These are phyloP conservation scores for Valencia hispanica DNA, from an alignment of 2,797 vertebrate genomes.

Conservation along the genomic window DNA sequence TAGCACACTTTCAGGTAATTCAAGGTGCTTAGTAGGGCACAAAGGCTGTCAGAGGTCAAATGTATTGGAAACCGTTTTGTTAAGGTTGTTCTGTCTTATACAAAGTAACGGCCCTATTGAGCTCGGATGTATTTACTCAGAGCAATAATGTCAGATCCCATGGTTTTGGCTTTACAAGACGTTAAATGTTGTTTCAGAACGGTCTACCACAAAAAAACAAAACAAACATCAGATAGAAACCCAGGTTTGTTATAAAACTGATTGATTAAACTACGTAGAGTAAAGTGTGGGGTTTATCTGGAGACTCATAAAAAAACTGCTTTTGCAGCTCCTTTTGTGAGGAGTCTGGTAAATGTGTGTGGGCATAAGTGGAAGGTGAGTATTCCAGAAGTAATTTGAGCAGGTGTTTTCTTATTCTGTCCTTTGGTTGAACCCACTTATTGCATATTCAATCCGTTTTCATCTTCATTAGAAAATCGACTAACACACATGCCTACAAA, in stretches of 20 bases:
- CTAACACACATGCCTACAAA: background rate
- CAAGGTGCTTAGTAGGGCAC: background rate
- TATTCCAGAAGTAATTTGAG: conserved; percentile 9
- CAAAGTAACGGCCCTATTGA: background rate
- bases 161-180: background rate
- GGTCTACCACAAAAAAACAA: background rate
- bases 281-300: conserved; percentile 12
- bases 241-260: background rate
- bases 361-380: conserved; percentile 35
- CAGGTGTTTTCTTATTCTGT: conserved; percentile 56
- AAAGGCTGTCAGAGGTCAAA: background rate
- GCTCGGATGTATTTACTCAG: background rate
- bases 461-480: conserved; percentile 32
- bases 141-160: no score
- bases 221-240: background rate
- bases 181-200: background rate
- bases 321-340: conserved; percentile 17
- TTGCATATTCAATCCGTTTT: conserved; percentile 45
- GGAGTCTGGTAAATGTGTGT: conserved; percentile 41
- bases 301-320: conserved; percentile 3
- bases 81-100: background rate
- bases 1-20: no score
- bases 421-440: conserved; percentile 50
- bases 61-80: background rate
- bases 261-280: background rate